Conservation (phyloP, 2,797 vertebrate species). For the Chloroceryle amazona region DNA sequence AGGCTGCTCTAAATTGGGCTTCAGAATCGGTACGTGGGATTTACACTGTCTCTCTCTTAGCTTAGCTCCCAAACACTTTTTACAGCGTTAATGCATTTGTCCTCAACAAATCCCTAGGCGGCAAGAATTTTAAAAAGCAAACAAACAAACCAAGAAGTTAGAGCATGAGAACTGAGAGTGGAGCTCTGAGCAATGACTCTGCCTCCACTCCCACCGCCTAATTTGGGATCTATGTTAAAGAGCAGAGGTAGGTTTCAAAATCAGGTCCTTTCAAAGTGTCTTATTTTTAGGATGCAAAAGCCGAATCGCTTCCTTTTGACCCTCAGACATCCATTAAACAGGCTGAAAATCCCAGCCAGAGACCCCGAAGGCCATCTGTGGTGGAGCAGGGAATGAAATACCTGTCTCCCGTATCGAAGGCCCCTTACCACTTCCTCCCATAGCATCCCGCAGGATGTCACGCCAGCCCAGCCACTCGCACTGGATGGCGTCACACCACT, state of each 20-base stretch:
- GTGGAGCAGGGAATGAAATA: background rate
- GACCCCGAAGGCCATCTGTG: background rate
- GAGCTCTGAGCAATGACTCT: background rate
- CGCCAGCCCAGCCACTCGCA: accelerated
- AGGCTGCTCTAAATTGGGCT: constrained; percentile 9
- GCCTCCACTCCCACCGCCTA: background rate
- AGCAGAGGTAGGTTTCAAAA: background rate
- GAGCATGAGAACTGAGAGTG: background rate
- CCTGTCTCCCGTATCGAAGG: accelerated
- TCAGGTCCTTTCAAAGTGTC: background rate
- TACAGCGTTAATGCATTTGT: background rate
- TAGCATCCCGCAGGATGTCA: background rate
- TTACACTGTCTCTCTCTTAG: background rate
- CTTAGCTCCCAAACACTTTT: background rate
- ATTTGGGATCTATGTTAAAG: background rate
- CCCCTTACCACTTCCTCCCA: background rate
- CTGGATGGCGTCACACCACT: background rate
- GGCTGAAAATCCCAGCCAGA: background rate
- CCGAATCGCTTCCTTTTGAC: background rate
- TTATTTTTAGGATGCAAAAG: background rate
- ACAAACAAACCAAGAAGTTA: background rate
- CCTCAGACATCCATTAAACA: background rate
- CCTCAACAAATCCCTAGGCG: background rate
- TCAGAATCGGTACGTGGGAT: background rate
- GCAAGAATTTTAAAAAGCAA: constrained; percentile 8